Evolutionary conservation across 2,888 invertebrate species (phyloP).

Genomic region (Amphipoea oculea): DNA sequence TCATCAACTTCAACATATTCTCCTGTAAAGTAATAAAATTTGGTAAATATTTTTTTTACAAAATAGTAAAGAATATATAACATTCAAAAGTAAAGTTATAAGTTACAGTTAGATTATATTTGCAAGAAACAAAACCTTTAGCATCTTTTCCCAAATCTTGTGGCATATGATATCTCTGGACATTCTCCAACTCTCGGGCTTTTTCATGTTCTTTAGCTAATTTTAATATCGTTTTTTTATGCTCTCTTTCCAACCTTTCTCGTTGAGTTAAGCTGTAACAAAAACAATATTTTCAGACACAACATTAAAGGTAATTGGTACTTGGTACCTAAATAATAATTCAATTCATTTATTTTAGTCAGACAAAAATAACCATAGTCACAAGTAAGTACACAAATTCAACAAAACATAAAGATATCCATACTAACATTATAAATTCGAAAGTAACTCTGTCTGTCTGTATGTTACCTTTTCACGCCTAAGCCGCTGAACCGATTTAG

Average conservation of each 20-base stretch:
- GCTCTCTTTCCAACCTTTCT: conserved; percentile 95
- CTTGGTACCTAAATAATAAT: neutral
- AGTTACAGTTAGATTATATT: neutral
- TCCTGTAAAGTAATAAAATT: conserved; percentile 78
- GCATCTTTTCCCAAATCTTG: conserved; percentile 95
- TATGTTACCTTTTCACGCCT: too few species aligned
- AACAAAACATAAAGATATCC: too few species aligned
- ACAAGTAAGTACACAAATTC: too few species aligned
- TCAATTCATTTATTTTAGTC: too few species aligned
- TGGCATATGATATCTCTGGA: conserved; percentile 98
- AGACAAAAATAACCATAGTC: too few species aligned
- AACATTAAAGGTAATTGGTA: neutral
- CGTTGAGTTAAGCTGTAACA: conserved; percentile 94
- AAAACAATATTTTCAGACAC: conserved; percentile 7
- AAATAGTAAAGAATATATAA: too few species aligned
- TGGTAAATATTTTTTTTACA: neutral
- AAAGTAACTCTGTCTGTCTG: too few species aligned
- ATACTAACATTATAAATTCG: too few species aligned
- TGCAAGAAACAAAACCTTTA: conserved; percentile 82
- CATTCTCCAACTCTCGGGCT: conserved; percentile 97
- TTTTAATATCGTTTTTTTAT: conserved; percentile 97
- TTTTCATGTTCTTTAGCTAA: conserved; percentile 98
- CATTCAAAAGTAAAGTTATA: too few species aligned
- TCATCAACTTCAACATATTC: conserved; percentile 96
- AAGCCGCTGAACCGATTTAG: too few species aligned